A percentile compares a stretch with the other conserved stretches of the same genome.
Conservation (phyloP, 2,797 vertebrate genomes). For the Heteromormyrus szaboi region DNA sequence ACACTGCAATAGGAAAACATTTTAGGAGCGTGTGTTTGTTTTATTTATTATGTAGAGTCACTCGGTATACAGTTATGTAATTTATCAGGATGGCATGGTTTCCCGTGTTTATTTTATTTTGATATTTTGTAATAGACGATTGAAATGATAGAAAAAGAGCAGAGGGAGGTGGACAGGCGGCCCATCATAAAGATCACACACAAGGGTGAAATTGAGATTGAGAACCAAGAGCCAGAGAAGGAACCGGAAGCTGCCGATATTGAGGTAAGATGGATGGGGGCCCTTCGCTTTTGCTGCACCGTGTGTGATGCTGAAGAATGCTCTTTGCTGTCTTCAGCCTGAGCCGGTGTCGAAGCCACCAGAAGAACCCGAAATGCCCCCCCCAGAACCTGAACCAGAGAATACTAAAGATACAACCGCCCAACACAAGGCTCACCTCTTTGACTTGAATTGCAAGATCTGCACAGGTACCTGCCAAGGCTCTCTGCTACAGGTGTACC, state of each 20-base stretch:
- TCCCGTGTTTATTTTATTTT: not conserved
- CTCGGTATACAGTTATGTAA: not conserved
- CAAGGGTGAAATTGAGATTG: constrained; percentile 99
- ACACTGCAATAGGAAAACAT: not conserved
- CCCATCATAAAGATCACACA: constrained; percentile 99
- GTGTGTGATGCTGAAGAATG: not conserved
- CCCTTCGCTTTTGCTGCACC: not conserved
- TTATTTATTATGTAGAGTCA: not conserved
- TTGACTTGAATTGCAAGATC: constrained; percentile 97
- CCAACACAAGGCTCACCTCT: constrained; percentile 94
- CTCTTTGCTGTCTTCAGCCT: constrained; percentile 39
- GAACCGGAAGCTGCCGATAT: constrained; percentile 71
- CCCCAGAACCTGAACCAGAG: constrained; percentile 69
- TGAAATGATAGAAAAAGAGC: constrained; percentile 99
- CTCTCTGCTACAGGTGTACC: not conserved
- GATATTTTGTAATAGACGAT: constrained; percentile 70
- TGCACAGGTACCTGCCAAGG: constrained; percentile 83
- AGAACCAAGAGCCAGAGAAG: constrained; percentile 87
- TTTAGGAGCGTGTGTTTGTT: not conserved
- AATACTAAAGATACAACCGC: constrained; percentile 78
- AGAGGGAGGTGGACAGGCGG: constrained; percentile 88
- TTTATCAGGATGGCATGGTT: not conserved
- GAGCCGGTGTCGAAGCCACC: constrained; percentile 60
- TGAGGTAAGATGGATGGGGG: constrained; percentile 61
- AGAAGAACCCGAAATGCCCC: constrained; percentile 68